A percentile compares a stretch with the other conserved stretches of the same genome.
Evolutionary conservation across 1,140 invertebrate genomes (phyloP).

Genomic region (Brachionus sp.): DNA sequence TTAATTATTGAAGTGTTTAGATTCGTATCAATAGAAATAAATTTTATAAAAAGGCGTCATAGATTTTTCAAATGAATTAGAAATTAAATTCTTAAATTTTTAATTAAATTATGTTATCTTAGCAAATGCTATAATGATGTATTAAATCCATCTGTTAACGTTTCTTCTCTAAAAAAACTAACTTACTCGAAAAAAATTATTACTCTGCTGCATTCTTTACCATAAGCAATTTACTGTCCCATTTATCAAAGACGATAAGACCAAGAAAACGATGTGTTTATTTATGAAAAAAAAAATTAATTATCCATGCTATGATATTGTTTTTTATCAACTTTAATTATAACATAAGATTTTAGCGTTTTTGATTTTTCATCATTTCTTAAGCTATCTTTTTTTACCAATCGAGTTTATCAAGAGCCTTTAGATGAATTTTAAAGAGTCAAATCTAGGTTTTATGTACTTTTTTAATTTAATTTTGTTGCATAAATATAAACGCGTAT

Average conservation of each 20-base stretch:
- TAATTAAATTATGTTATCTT: neutral
- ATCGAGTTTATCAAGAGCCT: neutral
- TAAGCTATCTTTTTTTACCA: neutral
- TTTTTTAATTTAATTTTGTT: neutral
- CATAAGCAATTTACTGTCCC: neutral
- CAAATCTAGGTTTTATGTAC: neutral
- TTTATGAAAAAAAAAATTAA: neutral
- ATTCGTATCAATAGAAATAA: neutral
- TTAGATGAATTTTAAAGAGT: neutral
- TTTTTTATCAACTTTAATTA: neutral
- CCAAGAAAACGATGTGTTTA: neutral
- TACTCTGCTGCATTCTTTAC: neutral
- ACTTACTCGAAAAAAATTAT: neutral
- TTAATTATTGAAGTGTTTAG: neutral
- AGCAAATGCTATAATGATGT: neutral
- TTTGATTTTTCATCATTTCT: constrained; percentile 10
- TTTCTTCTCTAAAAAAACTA: neutral
- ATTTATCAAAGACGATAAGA: neutral
- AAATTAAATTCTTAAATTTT: neutral
- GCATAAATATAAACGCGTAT: too few relatives aligned
- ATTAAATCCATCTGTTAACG: neutral
- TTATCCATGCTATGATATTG: neutral
- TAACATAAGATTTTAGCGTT: neutral
- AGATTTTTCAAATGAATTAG: neutral
- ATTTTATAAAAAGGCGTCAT: neutral